Evolutionary conservation across 2,797 vertebrate genomes (phyloP), one percentile per base, ranked within the genome.

Genomic region (Epinephelus malabaricus): DNA sequence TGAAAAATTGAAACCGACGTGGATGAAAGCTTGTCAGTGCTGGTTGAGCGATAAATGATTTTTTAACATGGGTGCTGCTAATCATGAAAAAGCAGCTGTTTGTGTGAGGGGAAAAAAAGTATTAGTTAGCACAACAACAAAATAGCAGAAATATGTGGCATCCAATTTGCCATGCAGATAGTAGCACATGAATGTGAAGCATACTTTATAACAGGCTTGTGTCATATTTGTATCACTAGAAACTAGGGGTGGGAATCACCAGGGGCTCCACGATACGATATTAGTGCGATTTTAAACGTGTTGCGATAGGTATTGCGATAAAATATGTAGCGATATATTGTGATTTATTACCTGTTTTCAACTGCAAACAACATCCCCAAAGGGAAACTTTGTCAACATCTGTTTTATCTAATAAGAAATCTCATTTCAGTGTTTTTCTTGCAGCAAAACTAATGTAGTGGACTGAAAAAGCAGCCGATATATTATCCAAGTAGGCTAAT

Each of bases 1-100:
- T 74, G 60, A 66, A 18, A 61, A 55, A 75, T 49, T 38, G 51
- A 69, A n/a, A 40, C 18, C 23, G 66, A 72, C 45, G 6, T 17
- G 55, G 23, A 38, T 49, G 6, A 65, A 56, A 71, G 50, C 25
- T 53, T 12, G 23, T 71, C 13, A 27, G 27, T 23, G n/a, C 23
- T 43, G 17, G 23, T 8, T 38, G 50, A 66, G 34, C 18, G 60
- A 38, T 56, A n/a, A n/a, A 66, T 47, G 11, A 4, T 23, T 56
- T 56, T 49, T 59, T 15, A 73, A 60, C 18, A 40, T 15, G 7
- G 14, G 7, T 38, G 34, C 21, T 69, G 54, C 25, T 59, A 40
- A 67, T 68, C 46, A 45, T 19, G 6, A 61, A 15, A 25, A 25
- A 78, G 59, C 47, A 69, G 23, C 47, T 61, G 64, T 13, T 65